A percentile compares a stretch with the other conserved stretches of the same genome.
Conservation (phyloP, 2,797 vertebrate genomes). For the Pantherophis vulpinus region DNA sequence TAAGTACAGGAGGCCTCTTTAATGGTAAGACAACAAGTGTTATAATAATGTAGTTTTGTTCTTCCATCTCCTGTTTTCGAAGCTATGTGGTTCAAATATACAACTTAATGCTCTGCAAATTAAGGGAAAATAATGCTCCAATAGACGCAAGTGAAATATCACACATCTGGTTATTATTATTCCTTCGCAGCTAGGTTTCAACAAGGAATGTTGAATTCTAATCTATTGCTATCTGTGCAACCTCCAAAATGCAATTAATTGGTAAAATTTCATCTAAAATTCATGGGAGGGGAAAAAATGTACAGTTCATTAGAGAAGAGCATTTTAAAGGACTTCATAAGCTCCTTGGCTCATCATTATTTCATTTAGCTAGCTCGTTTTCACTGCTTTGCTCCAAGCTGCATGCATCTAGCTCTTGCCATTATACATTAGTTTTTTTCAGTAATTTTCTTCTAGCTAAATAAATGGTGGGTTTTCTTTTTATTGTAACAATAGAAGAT, state of each 20-base stretch:
- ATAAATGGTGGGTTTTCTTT: neutral
- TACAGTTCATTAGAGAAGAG: slow-evolving; percentile 35
- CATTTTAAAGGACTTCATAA: slow-evolving; percentile 40
- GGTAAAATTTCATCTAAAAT: slow-evolving; percentile 54
- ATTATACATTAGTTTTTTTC: neutral
- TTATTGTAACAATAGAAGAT: neutral
- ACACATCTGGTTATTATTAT: slow-evolving; percentile 6
- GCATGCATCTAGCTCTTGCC: neutral
- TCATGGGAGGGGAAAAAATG: slow-evolving; percentile 13
- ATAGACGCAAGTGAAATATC: slow-evolving; percentile 19
- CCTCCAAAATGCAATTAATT: slow-evolving; percentile 13
- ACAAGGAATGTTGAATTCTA: slow-evolving; percentile 15
- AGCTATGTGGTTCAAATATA: slow-evolving; percentile 15
- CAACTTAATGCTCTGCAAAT: neutral
- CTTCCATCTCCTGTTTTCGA: neutral
- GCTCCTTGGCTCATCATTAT: slow-evolving; percentile 50
- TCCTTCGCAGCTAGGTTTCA: slow-evolving; percentile 4
- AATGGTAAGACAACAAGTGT: neutral
- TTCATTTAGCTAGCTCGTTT: slow-evolving; percentile 36
- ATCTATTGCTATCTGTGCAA: neutral
- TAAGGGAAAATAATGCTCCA: neutral
- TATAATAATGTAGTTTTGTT: neutral
- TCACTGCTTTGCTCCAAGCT: neutral
- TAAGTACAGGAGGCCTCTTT: neutral
- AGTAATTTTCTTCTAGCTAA: slow-evolving; percentile 21